phyloP scores from a whole-genome alignment of 2,113 vertebrate species.

The Perccottus glenii region DNA sequence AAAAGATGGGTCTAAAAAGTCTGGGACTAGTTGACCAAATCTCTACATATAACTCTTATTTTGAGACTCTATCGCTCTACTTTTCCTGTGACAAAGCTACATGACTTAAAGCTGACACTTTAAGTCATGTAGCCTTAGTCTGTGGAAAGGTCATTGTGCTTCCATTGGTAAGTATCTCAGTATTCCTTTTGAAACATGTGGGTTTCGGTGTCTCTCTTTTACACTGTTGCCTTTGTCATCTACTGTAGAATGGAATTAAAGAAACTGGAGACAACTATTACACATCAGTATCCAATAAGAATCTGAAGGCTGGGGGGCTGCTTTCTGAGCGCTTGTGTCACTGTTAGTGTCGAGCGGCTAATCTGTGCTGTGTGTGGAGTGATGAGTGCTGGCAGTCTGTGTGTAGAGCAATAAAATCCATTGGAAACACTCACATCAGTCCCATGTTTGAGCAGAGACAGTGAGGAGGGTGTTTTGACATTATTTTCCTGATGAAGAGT shows the following conservation, averaged over 20 bases:
- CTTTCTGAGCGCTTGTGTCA: conserved; percentile 29
- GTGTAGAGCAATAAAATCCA: conserved; percentile 27
- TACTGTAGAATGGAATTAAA: conserved; percentile 22
- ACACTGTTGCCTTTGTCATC: conserved; percentile 37
- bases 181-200: conserved; percentile 59
- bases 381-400: conserved; percentile 18
- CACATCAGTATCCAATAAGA: conserved; percentile 73
- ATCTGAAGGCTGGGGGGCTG: conserved; percentile 35
- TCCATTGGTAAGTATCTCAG: conserved; percentile 7
- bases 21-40: no score
- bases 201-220: conserved; percentile 50
- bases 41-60: no score
- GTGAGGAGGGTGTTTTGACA: conserved; percentile 34
- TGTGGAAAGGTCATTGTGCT: no score
- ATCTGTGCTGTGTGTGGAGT: conserved; percentile 14
- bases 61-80: no score
- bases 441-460: conserved; percentile 21
- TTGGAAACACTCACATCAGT: conserved; percentile 41
- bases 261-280: conserved; percentile 20
- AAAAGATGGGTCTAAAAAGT: no score
- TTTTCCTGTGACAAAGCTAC: no score
- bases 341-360: conserved; percentile 26
- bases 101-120: no score
- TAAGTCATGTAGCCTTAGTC: no score
- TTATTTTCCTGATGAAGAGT: background rate